Evolutionary conservation across 2,113 vertebrate species (phyloP), one percentile per base, ranked within the genome.

Genomic region (Hippoglossus stenolepis): DNA sequence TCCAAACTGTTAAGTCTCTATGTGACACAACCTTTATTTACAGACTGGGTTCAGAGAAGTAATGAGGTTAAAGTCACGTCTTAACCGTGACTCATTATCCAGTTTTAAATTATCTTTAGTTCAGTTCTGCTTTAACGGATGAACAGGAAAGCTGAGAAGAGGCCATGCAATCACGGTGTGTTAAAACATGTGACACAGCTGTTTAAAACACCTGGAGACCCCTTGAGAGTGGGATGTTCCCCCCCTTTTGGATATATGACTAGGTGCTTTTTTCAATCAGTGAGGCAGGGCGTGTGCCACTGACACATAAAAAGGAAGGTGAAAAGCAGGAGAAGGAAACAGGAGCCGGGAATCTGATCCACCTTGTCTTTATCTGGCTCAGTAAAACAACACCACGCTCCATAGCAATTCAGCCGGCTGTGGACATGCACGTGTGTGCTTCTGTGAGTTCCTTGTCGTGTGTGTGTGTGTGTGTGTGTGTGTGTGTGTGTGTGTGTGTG

Each of bases 291-390:
- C 87, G 86, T 90, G 90, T 89, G 90, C 79, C 85, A 40, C 81
- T 89, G 89, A 89, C 91, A 85, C 85, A 77, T 87, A 77, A 85
- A 91, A 91, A 94, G 85, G 68, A 91, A 90, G 93, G 93, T 88
- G 18, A 93, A 93, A 93, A 93, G 85, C 89, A 75, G 88, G 87
- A 90, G 89, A 91, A 89, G 90, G 91, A 95, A 95, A 95, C 91
- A 89, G 91, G 77, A 95, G 84, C 91, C 84, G 90, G 95, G 93
- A 96, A 96, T 91, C 91, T 91, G 94, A 96, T 95, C 94, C 95
- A 85, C 93, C 94, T 93, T 94, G 38, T 96, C 95, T 96, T 95
- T 88, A 74, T 78, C 5, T 28, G 82, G 88, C 86, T 87, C 79
- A 85, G 94, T 96, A 96, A 96, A 87, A 93, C 81, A 90, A 95